Conservation (phyloP, 2,797 vertebrate genomes). For the Eurystomus glaucurus region DNA sequence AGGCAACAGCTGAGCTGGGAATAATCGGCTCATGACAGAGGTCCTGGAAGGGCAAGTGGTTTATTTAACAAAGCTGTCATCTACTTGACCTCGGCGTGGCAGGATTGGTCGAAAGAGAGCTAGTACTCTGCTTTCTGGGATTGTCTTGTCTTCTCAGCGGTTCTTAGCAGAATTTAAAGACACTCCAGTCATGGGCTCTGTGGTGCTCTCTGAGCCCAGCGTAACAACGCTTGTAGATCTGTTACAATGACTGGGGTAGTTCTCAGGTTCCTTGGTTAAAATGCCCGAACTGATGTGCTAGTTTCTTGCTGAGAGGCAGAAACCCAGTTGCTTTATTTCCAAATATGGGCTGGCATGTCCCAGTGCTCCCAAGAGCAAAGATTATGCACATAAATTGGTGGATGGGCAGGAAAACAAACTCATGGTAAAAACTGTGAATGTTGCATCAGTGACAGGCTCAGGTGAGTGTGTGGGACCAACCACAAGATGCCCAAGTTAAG, state of each 20-base stretch:
- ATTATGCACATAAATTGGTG: background rate
- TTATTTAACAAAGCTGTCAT: slow-evolving; percentile 16
- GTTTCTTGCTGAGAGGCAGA: slow-evolving; percentile 12
- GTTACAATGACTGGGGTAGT: background rate
- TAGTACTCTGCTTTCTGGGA: background rate
- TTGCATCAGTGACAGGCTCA: background rate
- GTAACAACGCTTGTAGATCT: background rate
- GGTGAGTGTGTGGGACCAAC: background rate
- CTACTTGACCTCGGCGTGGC: slow-evolving; percentile 23
- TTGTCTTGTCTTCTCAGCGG: background rate
- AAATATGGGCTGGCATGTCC: slow-evolving; percentile 56
- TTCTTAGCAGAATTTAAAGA: background rate
- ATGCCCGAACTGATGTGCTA: background rate
- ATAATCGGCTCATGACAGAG: background rate
- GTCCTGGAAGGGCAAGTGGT: background rate
- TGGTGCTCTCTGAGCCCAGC: background rate
- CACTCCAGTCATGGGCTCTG: background rate
- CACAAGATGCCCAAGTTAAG: slow-evolving; percentile 1
- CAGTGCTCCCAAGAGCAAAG: background rate
- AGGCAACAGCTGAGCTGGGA: background rate
- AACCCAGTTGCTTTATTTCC: slow-evolving; percentile 50
- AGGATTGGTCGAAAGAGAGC: background rate
- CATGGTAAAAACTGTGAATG: slow-evolving; percentile 6
- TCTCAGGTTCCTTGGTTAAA: slow-evolving; percentile 11
- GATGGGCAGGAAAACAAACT: slow-evolving; percentile 30